Base-by-base conservation (phyloP, 2,888 invertebrate species). In the Xylota segnis region DNA sequence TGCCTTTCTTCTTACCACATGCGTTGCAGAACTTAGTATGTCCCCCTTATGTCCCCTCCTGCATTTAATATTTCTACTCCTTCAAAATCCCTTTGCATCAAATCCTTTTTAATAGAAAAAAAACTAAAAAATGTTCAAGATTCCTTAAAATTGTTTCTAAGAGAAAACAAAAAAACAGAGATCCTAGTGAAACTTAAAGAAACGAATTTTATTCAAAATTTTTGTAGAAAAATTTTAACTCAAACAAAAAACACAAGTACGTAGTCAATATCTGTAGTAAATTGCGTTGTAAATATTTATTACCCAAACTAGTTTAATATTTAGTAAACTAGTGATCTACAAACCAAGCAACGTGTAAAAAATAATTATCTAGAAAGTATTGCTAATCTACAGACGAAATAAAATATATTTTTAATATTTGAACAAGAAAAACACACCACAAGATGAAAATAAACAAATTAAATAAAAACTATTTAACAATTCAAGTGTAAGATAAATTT, bases 371-470 rank as follows among this genome's bases (percentile, higher is more conserved):
- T 45, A 27, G 18, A 32, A 27, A 27, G 18, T 47, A 45, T 56
- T 56, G 12, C 40, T 23, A 32, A 18, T 12, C 29, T 58, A 34
- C 32, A 63, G 34, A 74, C 18, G 63, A 27, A 63, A 23, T 2
- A 23, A 3, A 23, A 75, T 84, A 79, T 84, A 84, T 84, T 84
- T 84, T 84, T 84, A 70, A 84, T 83, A 84, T 79, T 79, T 70
- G 56, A 79, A n/a, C 12, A 43, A 40, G 29, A 63, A 63, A 63
- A 32, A 76, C 18, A 74, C 63, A 63, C 61, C 72, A 81, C 29
- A 56, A 58, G n/a, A n/a, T n/a, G n/a, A n/a, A 76, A n/a, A 65
- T 43, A 18, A 32, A 27, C 9, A 52, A 68, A 59, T 7, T 10
- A 47, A 29, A 70, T 32, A 23, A 54, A 52, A 54, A 52, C 47